Percentiles rank a stretch among this genome's conserved stretches.
phyloP scores from a whole-genome alignment of 2,113 vertebrate genomes.

The Siphamia tubifer region DNA sequence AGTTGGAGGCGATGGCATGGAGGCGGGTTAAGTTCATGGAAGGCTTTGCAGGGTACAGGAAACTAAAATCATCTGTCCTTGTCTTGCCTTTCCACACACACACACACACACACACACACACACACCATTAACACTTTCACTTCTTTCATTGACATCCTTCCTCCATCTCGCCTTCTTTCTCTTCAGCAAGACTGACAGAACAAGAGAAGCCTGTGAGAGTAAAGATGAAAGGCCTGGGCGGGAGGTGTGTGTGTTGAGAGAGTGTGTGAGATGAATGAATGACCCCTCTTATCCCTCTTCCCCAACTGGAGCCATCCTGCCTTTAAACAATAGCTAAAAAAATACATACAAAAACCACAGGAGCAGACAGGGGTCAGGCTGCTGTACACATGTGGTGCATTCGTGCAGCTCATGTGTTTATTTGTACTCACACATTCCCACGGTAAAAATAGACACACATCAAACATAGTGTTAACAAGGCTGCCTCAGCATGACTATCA shows the following conservation, averaged over 20 bases:
- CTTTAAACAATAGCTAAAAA: constrained; percentile 46
- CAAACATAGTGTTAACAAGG: constrained; percentile 28
- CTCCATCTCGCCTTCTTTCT: constrained; percentile 36
- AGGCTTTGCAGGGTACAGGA: constrained; percentile 1
- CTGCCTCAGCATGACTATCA: constrained; percentile 8
- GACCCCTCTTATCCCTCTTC: constrained; percentile 59
- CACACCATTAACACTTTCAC: too few species aligned
- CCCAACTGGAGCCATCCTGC: constrained; percentile 10
- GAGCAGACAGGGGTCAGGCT: constrained; percentile 33
- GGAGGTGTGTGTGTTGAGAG: constrained; percentile 45
- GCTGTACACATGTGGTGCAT: not conserved
- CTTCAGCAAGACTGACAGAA: constrained; percentile 63
- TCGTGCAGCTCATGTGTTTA: not conserved
- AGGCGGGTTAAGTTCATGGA: not conserved
- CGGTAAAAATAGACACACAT: constrained; percentile 17
- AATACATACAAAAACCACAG: constrained; percentile 22
- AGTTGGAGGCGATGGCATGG: not conserved
- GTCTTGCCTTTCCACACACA: constrained; percentile 9
- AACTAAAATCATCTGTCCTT: constrained; percentile 22
- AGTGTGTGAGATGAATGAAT: constrained; percentile 63
- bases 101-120: too few species aligned
- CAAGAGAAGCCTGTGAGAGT: constrained; percentile 76
- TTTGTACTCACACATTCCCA: not conserved
- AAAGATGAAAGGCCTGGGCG: constrained; percentile 73
- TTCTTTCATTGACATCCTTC: constrained; percentile 45